Conservation (phyloP, 1,140 invertebrate species). For the Brachystomella parvula region DNA sequence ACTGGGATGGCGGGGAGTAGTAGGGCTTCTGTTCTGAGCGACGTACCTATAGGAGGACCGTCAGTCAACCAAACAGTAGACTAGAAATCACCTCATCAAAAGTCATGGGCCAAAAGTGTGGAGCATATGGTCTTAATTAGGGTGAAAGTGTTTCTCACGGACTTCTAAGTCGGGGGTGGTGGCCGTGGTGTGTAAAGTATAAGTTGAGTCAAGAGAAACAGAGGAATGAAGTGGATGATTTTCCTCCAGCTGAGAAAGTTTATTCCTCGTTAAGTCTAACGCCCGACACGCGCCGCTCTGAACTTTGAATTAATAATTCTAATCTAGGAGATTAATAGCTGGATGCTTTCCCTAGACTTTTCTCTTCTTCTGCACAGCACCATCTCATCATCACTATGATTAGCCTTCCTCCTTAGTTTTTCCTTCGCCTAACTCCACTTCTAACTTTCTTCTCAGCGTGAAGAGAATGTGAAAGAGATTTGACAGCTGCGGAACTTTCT, state of each 20-base stretch:
- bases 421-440: no score
- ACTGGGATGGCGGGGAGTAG: no score
- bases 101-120: not conserved
- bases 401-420: not conserved
- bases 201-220: not conserved
- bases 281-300: not conserved
- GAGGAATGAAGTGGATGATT: not conserved
- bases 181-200: not conserved
- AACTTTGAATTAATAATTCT: slow-evolving; percentile 4
- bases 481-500: no score
- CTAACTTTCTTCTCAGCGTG: no score
- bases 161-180: not conserved
- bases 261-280: not conserved
- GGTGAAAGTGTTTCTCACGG: slow-evolving; percentile 7
- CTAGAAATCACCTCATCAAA: not conserved
- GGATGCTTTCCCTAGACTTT: not conserved
- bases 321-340: slow-evolving; percentile 1
- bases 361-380: no score
- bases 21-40: no score
- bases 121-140: slow-evolving; percentile 9
- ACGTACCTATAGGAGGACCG: no score
- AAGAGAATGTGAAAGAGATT: no score
- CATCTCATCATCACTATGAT: not conserved
- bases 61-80: no score
- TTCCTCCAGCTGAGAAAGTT: not conserved